Conservation (phyloP, 2,113 vertebrate species). For the Polypterus senegalus region DNA sequence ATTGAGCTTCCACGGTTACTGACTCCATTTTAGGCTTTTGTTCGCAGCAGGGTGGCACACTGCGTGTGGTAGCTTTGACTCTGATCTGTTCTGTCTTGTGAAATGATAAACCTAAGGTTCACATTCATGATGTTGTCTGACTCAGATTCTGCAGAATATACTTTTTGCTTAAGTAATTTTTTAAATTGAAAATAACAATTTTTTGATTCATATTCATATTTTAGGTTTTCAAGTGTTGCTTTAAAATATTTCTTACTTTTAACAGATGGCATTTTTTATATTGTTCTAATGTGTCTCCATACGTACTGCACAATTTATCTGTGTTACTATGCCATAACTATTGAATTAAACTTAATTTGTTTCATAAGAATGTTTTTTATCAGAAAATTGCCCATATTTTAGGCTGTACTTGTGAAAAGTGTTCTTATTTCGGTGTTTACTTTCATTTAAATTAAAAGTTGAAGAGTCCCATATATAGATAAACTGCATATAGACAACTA, state of each 20-base stretch:
- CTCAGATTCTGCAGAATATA: not conserved
- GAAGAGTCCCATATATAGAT: too few species aligned
- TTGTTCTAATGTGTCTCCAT: slow-evolving; percentile 26
- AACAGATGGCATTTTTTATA: slow-evolving; percentile 8
- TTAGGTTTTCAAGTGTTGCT: too few species aligned
- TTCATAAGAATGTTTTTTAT: slow-evolving; percentile 22
- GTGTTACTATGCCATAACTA: slow-evolving; percentile 23
- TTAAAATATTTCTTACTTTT: too few species aligned
- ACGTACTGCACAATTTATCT: slow-evolving; percentile 26
- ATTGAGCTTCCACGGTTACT: slow-evolving; percentile 59
- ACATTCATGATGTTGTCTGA: slow-evolving; percentile 2
- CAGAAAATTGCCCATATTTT: too few species aligned
- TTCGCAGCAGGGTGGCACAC: slow-evolving; percentile 69
- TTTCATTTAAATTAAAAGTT: too few species aligned
- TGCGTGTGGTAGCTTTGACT: slow-evolving; percentile 67
- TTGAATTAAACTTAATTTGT: slow-evolving; percentile 36
- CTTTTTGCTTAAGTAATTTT: too few species aligned
- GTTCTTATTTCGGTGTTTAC: too few species aligned
- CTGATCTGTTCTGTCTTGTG: slow-evolving; percentile 58
- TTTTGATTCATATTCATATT: too few species aligned
- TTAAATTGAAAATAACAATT: too few species aligned
- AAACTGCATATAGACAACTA: too few species aligned
- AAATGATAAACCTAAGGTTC: slow-evolving; percentile 51
- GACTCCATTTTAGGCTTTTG: slow-evolving; percentile 73
- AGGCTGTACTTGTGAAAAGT: too few species aligned